Conservation (phyloP, 2,797 vertebrate species). For the Rhinogobio ventralis region DNA sequence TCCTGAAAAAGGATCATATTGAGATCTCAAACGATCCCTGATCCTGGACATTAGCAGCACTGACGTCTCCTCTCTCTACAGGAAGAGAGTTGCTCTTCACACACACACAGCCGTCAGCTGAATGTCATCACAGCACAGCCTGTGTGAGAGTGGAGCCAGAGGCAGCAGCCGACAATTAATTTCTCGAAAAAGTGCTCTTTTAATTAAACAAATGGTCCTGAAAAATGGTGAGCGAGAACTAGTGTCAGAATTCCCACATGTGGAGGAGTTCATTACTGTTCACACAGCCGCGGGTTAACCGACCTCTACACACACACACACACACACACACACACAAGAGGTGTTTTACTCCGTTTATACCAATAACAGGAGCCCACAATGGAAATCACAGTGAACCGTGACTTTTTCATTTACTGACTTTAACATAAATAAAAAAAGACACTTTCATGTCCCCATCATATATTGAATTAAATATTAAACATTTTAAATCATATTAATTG, state of each 20-base stretch:
- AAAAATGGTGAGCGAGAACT: constrained; percentile 64
- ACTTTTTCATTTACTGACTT: neutral
- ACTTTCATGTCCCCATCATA: neutral
- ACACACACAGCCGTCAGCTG: constrained; percentile 53
- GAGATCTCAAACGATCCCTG: neutral
- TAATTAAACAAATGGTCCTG: constrained; percentile 78
- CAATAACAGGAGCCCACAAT: neutral
- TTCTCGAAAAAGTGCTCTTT: constrained; percentile 76
- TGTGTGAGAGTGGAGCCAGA: constrained; percentile 64
- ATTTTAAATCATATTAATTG: neutral
- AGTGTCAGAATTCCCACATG: constrained; percentile 66
- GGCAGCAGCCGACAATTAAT: constrained; percentile 67
- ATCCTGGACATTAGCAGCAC: constrained; percentile 16
- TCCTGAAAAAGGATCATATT: neutral
- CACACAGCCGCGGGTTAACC: constrained; percentile 66
- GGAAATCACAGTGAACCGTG: neutral
- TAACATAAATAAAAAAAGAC: neutral
- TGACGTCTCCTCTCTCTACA: constrained; percentile 15
- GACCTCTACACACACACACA: constrained; percentile 21
- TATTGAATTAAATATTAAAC: neutral
- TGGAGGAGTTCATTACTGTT: constrained; percentile 76
- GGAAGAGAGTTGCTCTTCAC: constrained; percentile 4
- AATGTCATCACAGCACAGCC: constrained; percentile 65
- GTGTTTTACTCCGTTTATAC: neutral
- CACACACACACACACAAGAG: constrained; percentile 4